phyloP scores from a whole-genome alignment of 1,140 invertebrate genomes.

The Leucophenga varia region DNA sequence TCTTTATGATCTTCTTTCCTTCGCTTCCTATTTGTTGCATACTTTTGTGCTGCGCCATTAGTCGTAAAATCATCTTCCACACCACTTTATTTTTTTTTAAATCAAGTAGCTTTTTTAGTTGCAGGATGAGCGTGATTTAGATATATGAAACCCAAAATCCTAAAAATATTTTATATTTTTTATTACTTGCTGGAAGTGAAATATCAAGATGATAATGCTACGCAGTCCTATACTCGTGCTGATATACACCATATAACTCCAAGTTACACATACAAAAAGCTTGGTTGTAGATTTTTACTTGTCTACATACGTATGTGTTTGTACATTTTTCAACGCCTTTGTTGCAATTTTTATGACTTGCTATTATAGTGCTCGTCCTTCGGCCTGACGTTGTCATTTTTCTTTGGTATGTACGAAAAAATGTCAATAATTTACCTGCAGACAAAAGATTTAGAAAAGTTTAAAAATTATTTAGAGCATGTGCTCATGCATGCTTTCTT shows the following conservation, averaged over 20 bases:
- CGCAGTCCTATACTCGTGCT: too few relatives aligned
- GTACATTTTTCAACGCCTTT: slow-evolving; percentile 10
- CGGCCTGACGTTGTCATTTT: slow-evolving; percentile 12
- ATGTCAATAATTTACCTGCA: slow-evolving; percentile 33
- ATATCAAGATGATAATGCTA: too few relatives aligned
- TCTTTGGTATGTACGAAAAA: slow-evolving; percentile 9
- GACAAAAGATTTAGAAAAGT: slow-evolving; percentile 29
- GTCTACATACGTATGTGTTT: not conserved
- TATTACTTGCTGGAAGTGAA: slow-evolving; percentile 21
- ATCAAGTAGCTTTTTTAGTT: too few relatives aligned
- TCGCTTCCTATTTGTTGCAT: too few relatives aligned
- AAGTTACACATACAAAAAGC: slow-evolving; percentile 12
- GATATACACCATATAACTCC: too few relatives aligned
- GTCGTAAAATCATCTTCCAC: too few relatives aligned
- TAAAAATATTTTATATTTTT: slow-evolving; percentile 36
- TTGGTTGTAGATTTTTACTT: slow-evolving; percentile 8
- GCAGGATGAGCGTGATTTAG: slow-evolving; percentile 36
- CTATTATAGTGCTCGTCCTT: too few relatives aligned
- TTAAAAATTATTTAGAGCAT: slow-evolving; percentile 22
- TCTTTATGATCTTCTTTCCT: too few relatives aligned
- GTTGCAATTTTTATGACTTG: slow-evolving; percentile 26
- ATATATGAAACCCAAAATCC: slow-evolving; percentile 27
- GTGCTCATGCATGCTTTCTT: too few relatives aligned
- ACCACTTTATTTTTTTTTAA: too few relatives aligned
- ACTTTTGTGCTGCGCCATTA: too few relatives aligned